Conservation (phyloP, 92 coral and sea anemone genomes). For the Parazoanthus swiftii region DNA sequence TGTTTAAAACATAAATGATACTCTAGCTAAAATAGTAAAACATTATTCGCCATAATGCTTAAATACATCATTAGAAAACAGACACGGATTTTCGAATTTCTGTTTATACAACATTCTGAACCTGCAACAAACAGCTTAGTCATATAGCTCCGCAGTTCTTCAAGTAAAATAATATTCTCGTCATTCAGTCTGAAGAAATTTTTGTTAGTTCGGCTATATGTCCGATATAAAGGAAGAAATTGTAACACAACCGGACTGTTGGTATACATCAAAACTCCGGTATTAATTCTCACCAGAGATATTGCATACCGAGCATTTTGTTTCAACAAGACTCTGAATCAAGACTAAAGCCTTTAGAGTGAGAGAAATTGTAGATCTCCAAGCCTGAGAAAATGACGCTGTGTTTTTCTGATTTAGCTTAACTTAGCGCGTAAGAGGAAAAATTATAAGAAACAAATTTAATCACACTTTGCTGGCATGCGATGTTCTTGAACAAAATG, state of each 20-base stretch:
- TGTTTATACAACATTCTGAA: neutral
- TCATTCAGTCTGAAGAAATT: neutral
- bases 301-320: neutral
- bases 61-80: neutral
- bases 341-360: too few species aligned
- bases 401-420: neutral
- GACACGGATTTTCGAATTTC: neutral
- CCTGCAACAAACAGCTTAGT: neutral
- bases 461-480: neutral
- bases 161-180: neutral
- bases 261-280: too few species aligned
- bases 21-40: neutral
- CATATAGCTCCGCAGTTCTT: neutral
- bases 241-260: too few species aligned
- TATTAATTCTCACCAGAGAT: too few species aligned
- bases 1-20: neutral
- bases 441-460: neutral
- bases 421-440: neutral
- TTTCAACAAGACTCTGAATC: neutral
- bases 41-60: neutral
- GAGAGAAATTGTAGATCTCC: neutral
- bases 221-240: neutral
- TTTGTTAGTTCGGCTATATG: neutral
- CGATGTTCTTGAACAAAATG: neutral
- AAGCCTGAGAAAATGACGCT: neutral